Percentiles rank a stretch among this genome's conserved stretches.
phyloP scores from a whole-genome alignment of 1,140 invertebrate genomes.

The Diabrotica virgifera region DNA sequence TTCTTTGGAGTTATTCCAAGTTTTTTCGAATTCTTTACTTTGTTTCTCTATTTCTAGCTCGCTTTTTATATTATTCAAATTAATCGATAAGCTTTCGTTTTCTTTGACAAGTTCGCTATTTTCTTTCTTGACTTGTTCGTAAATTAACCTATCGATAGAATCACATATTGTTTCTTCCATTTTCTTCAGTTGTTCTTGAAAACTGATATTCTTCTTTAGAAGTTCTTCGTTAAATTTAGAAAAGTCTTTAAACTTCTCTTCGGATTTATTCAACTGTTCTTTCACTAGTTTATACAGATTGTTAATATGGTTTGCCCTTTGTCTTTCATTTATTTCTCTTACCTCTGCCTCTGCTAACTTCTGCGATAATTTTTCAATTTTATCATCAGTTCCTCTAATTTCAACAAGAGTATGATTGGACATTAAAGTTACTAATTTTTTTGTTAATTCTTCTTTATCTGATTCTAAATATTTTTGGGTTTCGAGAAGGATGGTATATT shows the following conservation, averaged over 20 bases:
- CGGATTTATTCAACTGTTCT: slow-evolving; percentile 47
- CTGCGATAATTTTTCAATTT: slow-evolving; percentile 27
- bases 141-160: slow-evolving; percentile 30
- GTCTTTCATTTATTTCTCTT: slow-evolving; percentile 45
- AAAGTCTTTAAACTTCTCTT: slow-evolving; percentile 43
- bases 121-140: slow-evolving; percentile 26
- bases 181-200: slow-evolving; percentile 48
- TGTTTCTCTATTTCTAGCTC: slow-evolving; percentile 30
- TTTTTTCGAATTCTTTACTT: background rate
- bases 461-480: slow-evolving; percentile 35
- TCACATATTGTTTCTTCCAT: slow-evolving; percentile 36
- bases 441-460: slow-evolving; percentile 43
- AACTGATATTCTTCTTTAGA: slow-evolving; percentile 45
- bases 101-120: slow-evolving; percentile 31
- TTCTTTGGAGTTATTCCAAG: slow-evolving; percentile 44
- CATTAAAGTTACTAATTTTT: slow-evolving; percentile 25
- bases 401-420: slow-evolving; percentile 21
- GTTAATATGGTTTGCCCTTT: slow-evolving; percentile 47
- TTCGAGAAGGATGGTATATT: slow-evolving; percentile 33
- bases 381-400: slow-evolving; percentile 20
- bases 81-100: slow-evolving; percentile 32
- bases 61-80: slow-evolving; percentile 42
- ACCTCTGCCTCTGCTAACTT: slow-evolving; percentile 37
- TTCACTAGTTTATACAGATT: slow-evolving; percentile 50
- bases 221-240: slow-evolving; percentile 46